phyloP scores from a whole-genome alignment of 1,140 invertebrate genomes.

The Grapholita molesta region DNA sequence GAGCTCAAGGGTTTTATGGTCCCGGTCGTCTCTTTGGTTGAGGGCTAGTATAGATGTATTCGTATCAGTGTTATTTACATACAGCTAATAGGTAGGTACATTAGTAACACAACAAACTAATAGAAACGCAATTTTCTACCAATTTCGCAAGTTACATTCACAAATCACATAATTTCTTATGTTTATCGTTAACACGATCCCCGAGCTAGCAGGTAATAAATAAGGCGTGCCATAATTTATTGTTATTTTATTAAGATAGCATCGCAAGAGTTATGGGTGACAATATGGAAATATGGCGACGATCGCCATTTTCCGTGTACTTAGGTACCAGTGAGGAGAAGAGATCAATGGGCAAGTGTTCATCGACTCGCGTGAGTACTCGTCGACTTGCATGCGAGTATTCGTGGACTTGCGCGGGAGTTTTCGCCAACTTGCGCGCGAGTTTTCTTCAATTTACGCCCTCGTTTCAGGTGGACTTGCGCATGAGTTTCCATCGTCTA shows the following conservation, averaged over 20 bases:
- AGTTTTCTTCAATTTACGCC: too few species aligned
- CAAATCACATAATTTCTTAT: not conserved
- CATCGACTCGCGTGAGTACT: not conserved
- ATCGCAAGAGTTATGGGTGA: constrained; percentile 5
- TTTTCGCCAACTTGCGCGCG: too few species aligned
- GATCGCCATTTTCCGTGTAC: not conserved
- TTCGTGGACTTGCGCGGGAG: too few species aligned
- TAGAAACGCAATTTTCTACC: not conserved
- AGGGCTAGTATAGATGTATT: too few species aligned
- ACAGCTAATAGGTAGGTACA: not conserved
- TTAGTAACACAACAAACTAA: not conserved
- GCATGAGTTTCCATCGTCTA: too few species aligned
- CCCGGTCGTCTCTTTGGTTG: too few species aligned
- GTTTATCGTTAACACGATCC: constrained; percentile 8
- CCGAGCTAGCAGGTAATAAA: not conserved
- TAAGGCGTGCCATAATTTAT: constrained; percentile 11
- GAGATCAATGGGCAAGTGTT: not conserved
- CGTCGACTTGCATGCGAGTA: too few species aligned
- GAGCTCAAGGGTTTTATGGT: too few species aligned
- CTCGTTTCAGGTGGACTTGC: too few species aligned
- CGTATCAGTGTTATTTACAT: too few species aligned
- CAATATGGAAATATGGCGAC: constrained; percentile 3
- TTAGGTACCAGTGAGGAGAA: too few species aligned
- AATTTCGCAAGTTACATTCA: not conserved
- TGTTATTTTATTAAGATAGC: constrained; percentile 8